phyloP scores from a whole-genome alignment of 2,888 invertebrate genomes.

The Cataglyphis livida region DNA sequence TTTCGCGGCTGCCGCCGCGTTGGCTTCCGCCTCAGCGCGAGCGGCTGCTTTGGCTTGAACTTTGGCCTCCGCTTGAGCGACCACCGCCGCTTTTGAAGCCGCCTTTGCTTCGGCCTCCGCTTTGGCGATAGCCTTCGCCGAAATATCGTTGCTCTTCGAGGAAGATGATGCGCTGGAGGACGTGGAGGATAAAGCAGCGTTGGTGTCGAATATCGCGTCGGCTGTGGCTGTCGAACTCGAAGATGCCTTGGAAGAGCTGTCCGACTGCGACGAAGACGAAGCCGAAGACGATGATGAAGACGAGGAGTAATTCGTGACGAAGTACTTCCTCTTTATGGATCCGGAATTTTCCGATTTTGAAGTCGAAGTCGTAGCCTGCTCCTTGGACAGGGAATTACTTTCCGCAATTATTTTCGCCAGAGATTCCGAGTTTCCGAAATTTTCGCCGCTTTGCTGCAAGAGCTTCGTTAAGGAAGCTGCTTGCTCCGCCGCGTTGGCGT shows the following conservation, averaged over 20 bases:
- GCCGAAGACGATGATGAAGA: constrained; percentile 1
- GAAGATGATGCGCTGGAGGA: too few relatives aligned
- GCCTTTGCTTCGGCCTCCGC: constrained; percentile 9
- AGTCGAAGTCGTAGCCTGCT: background rate
- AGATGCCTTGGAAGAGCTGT: background rate
- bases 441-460: background rate
- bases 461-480: background rate
- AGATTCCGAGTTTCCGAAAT: background rate
- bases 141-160: too few relatives aligned
- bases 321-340: background rate
- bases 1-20: constrained; percentile 14
- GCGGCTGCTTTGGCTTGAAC: background rate
- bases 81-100: constrained; percentile 4
- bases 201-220: background rate
- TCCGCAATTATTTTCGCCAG: background rate
- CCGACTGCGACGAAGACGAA: constrained; percentile 3
- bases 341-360: background rate
- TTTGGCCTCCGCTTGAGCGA: background rate
- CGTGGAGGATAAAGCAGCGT: background rate
- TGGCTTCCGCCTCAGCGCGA: constrained; percentile 8
- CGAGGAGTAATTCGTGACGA: background rate
- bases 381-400: background rate
- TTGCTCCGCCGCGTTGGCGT: background rate
- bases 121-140: constrained; percentile 7
- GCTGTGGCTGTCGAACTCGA: background rate